A percentile compares a stretch with the other conserved stretches of the same genome.
phyloP scores from a whole-genome alignment of 2,113 vertebrate species.

The Fulica atra region DNA sequence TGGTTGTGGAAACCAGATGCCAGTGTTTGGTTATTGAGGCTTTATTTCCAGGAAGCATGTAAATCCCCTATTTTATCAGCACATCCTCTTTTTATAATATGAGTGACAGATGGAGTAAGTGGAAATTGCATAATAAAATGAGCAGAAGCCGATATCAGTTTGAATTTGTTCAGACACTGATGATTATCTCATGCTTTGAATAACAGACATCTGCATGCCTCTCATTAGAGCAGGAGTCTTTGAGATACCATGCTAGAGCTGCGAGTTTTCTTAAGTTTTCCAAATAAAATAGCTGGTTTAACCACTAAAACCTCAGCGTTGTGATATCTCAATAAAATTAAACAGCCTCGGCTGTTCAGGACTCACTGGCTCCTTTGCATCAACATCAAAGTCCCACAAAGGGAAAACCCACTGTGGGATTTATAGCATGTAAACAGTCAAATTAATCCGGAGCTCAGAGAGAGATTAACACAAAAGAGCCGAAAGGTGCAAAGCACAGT shows the following conservation, averaged over 20 bases:
- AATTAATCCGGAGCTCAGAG: not conserved
- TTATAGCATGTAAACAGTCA: not conserved
- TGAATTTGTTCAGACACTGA: slow-evolving; percentile 17
- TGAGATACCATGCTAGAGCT: not conserved
- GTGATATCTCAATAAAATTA: slow-evolving; percentile 29
- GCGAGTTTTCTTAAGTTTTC: not conserved
- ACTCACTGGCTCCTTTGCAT: not conserved
- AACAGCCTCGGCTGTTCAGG: not conserved
- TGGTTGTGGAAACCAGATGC: not conserved
- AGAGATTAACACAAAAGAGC: slow-evolving; percentile 15
- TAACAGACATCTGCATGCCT: not conserved
- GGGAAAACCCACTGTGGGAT: not conserved
- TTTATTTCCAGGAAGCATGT: slow-evolving; percentile 46
- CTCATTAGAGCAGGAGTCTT: not conserved
- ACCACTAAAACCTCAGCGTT: not conserved
- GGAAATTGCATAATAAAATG: slow-evolving; percentile 39
- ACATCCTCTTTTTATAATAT: not conserved
- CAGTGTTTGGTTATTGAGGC: not conserved
- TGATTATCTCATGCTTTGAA: slow-evolving; percentile 23
- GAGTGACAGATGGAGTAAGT: slow-evolving; percentile 10
- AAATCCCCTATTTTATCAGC: slow-evolving; percentile 49
- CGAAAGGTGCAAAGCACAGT: slow-evolving; percentile 26
- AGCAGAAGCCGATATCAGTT: slow-evolving; percentile 15
- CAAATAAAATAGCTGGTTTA: slow-evolving; percentile 22
- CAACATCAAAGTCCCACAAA: slow-evolving; percentile 10